These are phyloP conservation scores for Drosophila subquinaria DNA, from an alignment of 2,888 invertebrate genomes.

Conservation along the genomic window DNA sequence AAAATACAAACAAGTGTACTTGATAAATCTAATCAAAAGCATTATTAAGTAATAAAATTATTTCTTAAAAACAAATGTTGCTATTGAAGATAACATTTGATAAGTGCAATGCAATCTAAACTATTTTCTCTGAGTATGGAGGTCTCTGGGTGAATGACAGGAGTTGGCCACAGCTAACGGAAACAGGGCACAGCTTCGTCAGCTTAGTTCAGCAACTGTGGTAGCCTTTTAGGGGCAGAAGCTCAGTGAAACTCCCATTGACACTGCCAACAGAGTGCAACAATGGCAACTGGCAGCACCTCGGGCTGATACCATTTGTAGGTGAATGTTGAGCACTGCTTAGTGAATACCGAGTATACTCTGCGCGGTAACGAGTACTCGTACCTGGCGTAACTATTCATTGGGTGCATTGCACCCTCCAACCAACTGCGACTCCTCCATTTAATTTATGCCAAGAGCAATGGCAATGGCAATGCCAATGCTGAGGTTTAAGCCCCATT, in stretches of 20 bases:
- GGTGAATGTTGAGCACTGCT: slow-evolving; percentile 38
- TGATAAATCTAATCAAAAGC: background rate
- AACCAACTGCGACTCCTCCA: slow-evolving; percentile 29
- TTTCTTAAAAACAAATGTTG: background rate
- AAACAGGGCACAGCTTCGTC: slow-evolving; percentile 50
- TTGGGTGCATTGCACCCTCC: slow-evolving; percentile 46
- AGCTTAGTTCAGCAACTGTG: slow-evolving; percentile 27
- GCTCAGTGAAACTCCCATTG: slow-evolving; percentile 32
- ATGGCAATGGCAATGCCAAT: slow-evolving; percentile 52
- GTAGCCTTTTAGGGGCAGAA: slow-evolving; percentile 17
- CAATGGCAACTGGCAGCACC: slow-evolving; percentile 31
- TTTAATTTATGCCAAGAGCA: slow-evolving; percentile 80
- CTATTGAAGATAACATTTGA: background rate
- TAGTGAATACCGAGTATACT: slow-evolving; percentile 6
- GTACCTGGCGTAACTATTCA: slow-evolving; percentile 14
- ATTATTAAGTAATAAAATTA: background rate
- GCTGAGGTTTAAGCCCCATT: slow-evolving; percentile 37
- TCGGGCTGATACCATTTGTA: slow-evolving; percentile 46
- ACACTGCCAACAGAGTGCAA: slow-evolving; percentile 31
- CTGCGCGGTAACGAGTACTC: slow-evolving; percentile 3
- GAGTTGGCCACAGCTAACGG: slow-evolving; percentile 34
- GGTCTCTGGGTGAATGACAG: slow-evolving; percentile 3
- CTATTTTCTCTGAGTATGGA: background rate
- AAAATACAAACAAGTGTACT: too few relatives aligned
- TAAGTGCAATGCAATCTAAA: too few relatives aligned